Evolutionary conservation across 92 coral and sea anemone species (phyloP).

Genomic region (Heteractis magnifica): DNA sequence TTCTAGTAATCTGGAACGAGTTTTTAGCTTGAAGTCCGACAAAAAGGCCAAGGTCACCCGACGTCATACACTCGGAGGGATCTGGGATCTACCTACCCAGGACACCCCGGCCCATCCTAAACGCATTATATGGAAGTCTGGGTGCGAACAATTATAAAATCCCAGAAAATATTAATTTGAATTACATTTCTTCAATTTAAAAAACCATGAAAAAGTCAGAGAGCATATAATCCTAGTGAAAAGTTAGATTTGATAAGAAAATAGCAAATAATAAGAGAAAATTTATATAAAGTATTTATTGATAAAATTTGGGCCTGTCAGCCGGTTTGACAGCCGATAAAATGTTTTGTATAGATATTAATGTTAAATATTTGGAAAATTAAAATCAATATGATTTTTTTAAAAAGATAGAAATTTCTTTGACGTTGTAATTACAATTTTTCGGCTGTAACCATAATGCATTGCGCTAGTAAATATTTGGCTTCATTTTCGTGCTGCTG

Average conservation of each 20-base stretch:
- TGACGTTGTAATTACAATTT: not conserved
- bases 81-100: constrained; percentile 32
- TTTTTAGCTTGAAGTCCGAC: constrained; percentile 15
- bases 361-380: not conserved
- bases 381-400: not conserved
- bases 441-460: not conserved
- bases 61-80: constrained; percentile 44
- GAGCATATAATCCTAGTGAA: not conserved
- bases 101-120: constrained; percentile 20
- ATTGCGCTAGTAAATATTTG: not conserved
- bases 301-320: not conserved
- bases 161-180: not conserved
- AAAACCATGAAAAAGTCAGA: not conserved
- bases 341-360: not conserved
- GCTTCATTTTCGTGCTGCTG: not conserved
- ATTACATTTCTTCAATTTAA: not conserved
- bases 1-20: constrained; percentile 46
- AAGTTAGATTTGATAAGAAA: constrained; percentile 6
- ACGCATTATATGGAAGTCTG: constrained; percentile 58
- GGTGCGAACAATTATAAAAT: constrained; percentile 28
- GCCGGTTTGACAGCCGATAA: not conserved
- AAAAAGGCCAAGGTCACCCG: constrained; percentile 18
- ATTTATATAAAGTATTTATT: not conserved
- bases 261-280: not conserved
- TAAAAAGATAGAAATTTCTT: not conserved